These are phyloP conservation scores for Axea sp. DNA, from an alignment of 2,888 invertebrate genomes.

Conservation along the genomic window DNA sequence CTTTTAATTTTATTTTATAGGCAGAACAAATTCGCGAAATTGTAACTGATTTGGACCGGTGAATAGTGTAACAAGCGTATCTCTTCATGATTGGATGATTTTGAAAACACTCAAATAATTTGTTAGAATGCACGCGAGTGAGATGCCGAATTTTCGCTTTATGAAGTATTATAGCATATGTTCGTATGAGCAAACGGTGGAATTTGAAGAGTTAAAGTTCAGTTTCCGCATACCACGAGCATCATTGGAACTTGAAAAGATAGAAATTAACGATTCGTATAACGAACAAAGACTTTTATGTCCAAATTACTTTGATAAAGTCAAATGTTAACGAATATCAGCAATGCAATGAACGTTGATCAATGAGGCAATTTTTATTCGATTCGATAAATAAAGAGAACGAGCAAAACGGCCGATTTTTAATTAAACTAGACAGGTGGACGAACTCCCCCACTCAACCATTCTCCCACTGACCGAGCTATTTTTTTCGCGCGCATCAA, in stretches of 20 bases:
- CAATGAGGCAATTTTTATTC: constrained; percentile 48
- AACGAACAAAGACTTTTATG: constrained; percentile 39
- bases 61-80: constrained; percentile 48
- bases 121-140: constrained; percentile 31
- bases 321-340: constrained; percentile 46
- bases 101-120: constrained; percentile 43
- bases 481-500: constrained; percentile 23
- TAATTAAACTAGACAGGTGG: constrained; percentile 32
- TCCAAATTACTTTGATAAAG: constrained; percentile 51
- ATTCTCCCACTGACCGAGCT: neutral
- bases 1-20: constrained; percentile 28
- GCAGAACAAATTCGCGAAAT: constrained; percentile 27
- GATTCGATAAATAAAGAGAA: constrained; percentile 46
- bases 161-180: constrained; percentile 25
- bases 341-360: constrained; percentile 44
- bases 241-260: constrained; percentile 28
- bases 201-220: constrained; percentile 24
- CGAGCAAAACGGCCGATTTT: constrained; percentile 27
- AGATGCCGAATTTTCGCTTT: constrained; percentile 22
- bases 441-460: neutral
- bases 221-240: constrained; percentile 12
- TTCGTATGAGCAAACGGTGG: constrained; percentile 6
- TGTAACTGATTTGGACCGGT: constrained; percentile 45
- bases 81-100: constrained; percentile 53
- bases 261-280: constrained; percentile 33